phyloP scores from a whole-genome alignment of 2,888 invertebrate genomes.

The Coleophora flavipennella region DNA sequence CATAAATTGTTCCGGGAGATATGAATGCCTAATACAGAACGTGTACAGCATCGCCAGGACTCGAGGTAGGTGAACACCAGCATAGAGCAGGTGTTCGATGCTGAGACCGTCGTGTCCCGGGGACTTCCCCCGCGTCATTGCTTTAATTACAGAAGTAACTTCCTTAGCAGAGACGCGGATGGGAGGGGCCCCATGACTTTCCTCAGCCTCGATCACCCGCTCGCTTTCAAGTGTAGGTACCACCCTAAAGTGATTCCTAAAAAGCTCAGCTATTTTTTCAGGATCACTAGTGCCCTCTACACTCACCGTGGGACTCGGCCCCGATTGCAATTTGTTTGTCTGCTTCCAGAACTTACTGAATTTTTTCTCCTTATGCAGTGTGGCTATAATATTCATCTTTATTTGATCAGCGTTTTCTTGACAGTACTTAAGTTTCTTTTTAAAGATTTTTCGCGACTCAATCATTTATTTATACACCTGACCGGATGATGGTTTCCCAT shows the following conservation, averaged over 20 bases:
- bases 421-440: slow-evolving; percentile 8
- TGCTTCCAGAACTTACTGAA: slow-evolving; percentile 9
- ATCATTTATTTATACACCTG: slow-evolving; percentile 7
- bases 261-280: slow-evolving; percentile 3
- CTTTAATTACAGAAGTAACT: no score
- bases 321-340: slow-evolving; percentile 6
- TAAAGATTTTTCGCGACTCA: slow-evolving; percentile 7
- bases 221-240: background rate
- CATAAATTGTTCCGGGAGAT: background rate
- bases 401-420: slow-evolving; percentile 9
- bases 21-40: background rate
- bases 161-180: no score
- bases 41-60: background rate
- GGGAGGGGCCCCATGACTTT: no score
- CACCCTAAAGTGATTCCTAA: slow-evolving; percentile 2
- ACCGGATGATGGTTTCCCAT: slow-evolving; percentile 9
- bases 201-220: no score
- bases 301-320: slow-evolving; percentile 3
- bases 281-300: slow-evolving; percentile 1
- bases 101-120: no score
- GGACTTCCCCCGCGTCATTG: no score
- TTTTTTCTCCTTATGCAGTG: slow-evolving; percentile 2
- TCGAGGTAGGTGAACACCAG: background rate
- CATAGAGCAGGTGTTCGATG: background rate
- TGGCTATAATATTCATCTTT: slow-evolving; percentile 11